Evolutionary conservation across 2,113 vertebrate species (phyloP).

Genomic region (Amblyornis subalaris): DNA sequence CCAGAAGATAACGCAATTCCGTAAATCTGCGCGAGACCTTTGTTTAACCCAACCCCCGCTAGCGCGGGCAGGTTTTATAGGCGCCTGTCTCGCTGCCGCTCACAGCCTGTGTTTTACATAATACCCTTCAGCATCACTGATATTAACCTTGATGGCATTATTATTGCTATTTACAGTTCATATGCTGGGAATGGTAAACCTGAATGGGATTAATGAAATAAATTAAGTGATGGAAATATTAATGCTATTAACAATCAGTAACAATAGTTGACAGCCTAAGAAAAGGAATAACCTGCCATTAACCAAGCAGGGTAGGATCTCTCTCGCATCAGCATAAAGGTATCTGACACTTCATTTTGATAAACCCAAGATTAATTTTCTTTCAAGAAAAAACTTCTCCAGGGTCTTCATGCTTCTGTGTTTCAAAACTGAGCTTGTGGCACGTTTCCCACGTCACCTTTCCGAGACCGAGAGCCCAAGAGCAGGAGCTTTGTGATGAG

Average conservation of each 20-base stretch:
- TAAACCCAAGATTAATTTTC: slow-evolving; percentile 36
- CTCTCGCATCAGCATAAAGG: slow-evolving; percentile 10
- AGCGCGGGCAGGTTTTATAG: slow-evolving; percentile 43
- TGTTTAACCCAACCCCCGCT: slow-evolving; percentile 51
- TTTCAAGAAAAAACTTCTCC: neutral
- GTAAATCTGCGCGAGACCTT: slow-evolving; percentile 63
- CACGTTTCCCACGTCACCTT: accelerated
- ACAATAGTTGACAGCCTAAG: slow-evolving; percentile 53
- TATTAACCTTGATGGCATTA: slow-evolving; percentile 61
- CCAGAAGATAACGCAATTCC: slow-evolving; percentile 52
- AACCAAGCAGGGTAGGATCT: slow-evolving; percentile 15
- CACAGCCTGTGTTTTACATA: slow-evolving; percentile 58
- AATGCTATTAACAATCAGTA: slow-evolving; percentile 64
- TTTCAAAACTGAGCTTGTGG: neutral
- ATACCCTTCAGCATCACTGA: slow-evolving; percentile 60
- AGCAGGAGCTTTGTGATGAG: neutral
- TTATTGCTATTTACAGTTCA: slow-evolving; percentile 66
- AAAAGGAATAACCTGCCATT: slow-evolving; percentile 54
- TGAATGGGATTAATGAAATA: slow-evolving; percentile 69
- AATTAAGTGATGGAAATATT: slow-evolving; percentile 70
- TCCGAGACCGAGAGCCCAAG: neutral
- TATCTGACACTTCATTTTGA: slow-evolving; percentile 35
- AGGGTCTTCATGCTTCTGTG: neutral
- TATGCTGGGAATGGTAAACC: slow-evolving; percentile 58
- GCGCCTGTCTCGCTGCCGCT: slow-evolving; percentile 40